A percentile compares a stretch with the other conserved stretches of the same genome.
Conservation (phyloP, 2,797 vertebrate species). For the Setipinna tenuifilis region DNA sequence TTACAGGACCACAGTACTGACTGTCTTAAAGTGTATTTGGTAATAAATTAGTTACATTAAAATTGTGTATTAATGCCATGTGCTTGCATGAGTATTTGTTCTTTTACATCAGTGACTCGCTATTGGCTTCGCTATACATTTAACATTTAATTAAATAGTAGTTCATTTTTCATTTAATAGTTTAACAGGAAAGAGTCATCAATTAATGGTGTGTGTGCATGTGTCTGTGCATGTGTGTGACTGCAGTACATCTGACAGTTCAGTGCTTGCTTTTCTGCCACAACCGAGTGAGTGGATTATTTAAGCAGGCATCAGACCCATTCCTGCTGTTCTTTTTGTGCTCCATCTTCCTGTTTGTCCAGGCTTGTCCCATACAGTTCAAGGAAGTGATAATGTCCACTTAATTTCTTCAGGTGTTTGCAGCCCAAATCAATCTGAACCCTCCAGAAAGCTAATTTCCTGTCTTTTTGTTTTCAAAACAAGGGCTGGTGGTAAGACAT, state of each 20-base stretch:
- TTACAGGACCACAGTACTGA: too few species aligned
- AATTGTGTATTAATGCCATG: neutral
- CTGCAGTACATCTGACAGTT: neutral
- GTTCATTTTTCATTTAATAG: neutral
- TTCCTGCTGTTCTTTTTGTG: neutral
- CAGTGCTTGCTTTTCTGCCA: neutral
- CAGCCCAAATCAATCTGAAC: conserved; percentile 1
- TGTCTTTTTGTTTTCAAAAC: conserved; percentile 74
- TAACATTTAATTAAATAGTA: neutral
- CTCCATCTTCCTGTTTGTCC: neutral
- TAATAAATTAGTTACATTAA: neutral
- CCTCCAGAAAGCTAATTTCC: conserved; percentile 67
- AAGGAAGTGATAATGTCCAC: too few species aligned
- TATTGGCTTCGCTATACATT: too few species aligned
- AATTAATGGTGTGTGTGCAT: neutral
- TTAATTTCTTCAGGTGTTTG: too few species aligned
- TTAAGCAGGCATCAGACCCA: too few species aligned
- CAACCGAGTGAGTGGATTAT: neutral
- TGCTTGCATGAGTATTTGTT: neutral
- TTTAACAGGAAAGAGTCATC: conserved; percentile 3
- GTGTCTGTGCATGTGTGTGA: conserved; percentile 18
- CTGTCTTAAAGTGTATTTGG: neutral
- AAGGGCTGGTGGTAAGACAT: conserved; percentile 76
- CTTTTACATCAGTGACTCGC: neutral
- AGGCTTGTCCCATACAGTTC: neutral